Conservation (phyloP, 2,888 invertebrate genomes). For the Synanthedon formicaeformis region DNA sequence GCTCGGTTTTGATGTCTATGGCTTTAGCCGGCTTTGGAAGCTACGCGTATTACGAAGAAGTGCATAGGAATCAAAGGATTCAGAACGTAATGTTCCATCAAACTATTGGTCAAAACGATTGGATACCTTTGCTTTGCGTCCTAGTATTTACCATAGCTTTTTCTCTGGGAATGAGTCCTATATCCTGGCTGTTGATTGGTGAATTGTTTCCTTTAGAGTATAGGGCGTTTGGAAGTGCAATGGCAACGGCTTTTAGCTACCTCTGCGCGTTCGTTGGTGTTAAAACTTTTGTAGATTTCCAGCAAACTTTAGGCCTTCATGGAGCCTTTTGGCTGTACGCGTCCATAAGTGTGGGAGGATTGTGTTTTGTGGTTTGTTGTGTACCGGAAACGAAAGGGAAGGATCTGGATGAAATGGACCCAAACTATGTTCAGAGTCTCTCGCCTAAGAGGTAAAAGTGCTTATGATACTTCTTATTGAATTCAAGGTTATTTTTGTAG, state of each 20-base stretch:
- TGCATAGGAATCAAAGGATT: conserved; percentile 68
- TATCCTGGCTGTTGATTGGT: conserved; percentile 86
- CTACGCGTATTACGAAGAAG: conserved; percentile 84
- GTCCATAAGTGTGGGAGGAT: conserved; percentile 81
- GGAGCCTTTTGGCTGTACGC: conserved; percentile 93
- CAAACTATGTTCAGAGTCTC: conserved; percentile 70
- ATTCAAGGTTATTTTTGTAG: conserved; percentile 10
- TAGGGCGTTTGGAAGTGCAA: conserved; percentile 87
- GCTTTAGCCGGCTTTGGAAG: conserved; percentile 88
- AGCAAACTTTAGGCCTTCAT: conserved; percentile 78
- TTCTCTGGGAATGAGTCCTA: conserved; percentile 89
- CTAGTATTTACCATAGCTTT: conserved; percentile 87
- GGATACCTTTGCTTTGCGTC: conserved; percentile 87
- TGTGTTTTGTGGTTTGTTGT: conserved; percentile 86
- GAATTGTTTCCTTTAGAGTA: conserved; percentile 87
- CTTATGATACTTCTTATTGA: conserved; percentile 8
- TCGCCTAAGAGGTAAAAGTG: conserved; percentile 52
- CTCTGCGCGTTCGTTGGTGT: conserved; percentile 88
- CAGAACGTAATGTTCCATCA: conserved; percentile 65
- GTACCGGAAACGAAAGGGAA: conserved; percentile 93
- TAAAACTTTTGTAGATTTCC: conserved; percentile 87
- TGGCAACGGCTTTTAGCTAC: conserved; percentile 89
- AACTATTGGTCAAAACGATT: conserved; percentile 75
- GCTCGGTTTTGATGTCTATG: conserved; percentile 86
- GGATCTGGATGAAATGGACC: conserved; percentile 89